Evolutionary conservation across 2,797 vertebrate species (phyloP), one percentile per base, ranked within the genome.

Genomic region (Moxostoma hubbsi): DNA sequence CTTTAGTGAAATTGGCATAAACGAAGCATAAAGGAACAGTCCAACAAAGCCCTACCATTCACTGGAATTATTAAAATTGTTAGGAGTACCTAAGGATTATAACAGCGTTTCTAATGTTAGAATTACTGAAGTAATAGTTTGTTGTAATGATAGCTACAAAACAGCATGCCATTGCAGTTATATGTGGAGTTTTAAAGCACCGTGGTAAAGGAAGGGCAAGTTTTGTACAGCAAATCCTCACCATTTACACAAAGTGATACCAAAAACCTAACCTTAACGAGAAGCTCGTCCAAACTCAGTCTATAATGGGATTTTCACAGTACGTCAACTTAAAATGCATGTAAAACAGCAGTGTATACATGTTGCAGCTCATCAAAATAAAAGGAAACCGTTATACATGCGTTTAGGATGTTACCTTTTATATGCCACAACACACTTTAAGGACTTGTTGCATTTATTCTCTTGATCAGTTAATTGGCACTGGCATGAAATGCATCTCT

Each of bases 21-120:
- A 43, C 5, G 0, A 79, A 79, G 77, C 77, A 64, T 24, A 57
- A 71, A 65, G 65, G 59, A 72, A 55, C 59, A 72, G 62, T 51
- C 65, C 51, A 57, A 72, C 68, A 79, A 72, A 55, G 45, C 68
- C 77, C 53, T 51, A 72, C 59, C 77, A 45, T 49, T 79, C 59
- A 55, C 57, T 69, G 68, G 58, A 71, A 63, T 12, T 55, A 63
- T 12, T 55, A 63, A 57, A 53, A 46, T 61, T 24, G 70, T 24
- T 24, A 24, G 46, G 76, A 78, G 76, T 71, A 78, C 67, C 76
- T 78, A 78, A 53, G 11, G 76, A 78, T 55, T 54, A 78, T 64
- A 78, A 64, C 67, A 36, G 76, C 68, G 75, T 13, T 63, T 51
- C 75, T 78, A 70, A 62, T 10, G 65, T 69, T 61, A 61, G 61